Evolutionary conservation across 2,888 invertebrate genomes (phyloP).

Genomic region (Nineta flava): DNA sequence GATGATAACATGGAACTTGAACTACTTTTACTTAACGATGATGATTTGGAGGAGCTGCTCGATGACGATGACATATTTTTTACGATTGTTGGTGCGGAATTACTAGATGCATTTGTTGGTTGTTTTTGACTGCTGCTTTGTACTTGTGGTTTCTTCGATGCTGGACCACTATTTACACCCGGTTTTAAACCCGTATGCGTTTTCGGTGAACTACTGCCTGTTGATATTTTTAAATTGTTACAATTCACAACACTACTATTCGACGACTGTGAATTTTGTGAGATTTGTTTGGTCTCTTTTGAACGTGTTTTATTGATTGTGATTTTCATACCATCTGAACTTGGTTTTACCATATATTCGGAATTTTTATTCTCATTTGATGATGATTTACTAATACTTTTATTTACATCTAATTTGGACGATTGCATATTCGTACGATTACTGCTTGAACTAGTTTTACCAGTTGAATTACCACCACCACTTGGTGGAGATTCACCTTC

Average conservation of each 20-base stretch:
- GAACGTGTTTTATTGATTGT: constrained; percentile 79
- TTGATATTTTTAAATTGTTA: constrained; percentile 15
- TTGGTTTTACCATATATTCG: constrained; percentile 81
- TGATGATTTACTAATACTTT: constrained; percentile 12
- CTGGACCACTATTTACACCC: constrained; percentile 74
- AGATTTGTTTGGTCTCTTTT: constrained; percentile 34
- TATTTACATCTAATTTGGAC: constrained; percentile 18
- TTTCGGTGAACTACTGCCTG: constrained; percentile 53
- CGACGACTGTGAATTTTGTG: constrained; percentile 27
- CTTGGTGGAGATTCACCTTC: constrained; percentile 34
- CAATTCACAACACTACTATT: constrained; percentile 8
- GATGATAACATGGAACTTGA: constrained; percentile 35
- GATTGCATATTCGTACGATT: constrained; percentile 8
- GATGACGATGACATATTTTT: constrained; percentile 2
- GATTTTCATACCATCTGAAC: constrained; percentile 78
- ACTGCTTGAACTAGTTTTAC: constrained; percentile 25
- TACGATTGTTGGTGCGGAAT: constrained; percentile 9
- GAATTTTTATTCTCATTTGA: constrained; percentile 44
- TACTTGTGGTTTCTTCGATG: constrained; percentile 63
- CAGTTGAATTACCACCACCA: no score
- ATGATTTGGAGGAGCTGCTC: constrained; percentile 5
- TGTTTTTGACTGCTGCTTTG: constrained; percentile 18
- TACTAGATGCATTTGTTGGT: constrained; percentile 20
- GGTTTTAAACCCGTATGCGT: constrained; percentile 69
- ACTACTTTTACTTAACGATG: constrained; percentile 14